Base-by-base conservation (phyloP, 2,888 invertebrate species). In the Patella ulyssiponensis region DNA sequence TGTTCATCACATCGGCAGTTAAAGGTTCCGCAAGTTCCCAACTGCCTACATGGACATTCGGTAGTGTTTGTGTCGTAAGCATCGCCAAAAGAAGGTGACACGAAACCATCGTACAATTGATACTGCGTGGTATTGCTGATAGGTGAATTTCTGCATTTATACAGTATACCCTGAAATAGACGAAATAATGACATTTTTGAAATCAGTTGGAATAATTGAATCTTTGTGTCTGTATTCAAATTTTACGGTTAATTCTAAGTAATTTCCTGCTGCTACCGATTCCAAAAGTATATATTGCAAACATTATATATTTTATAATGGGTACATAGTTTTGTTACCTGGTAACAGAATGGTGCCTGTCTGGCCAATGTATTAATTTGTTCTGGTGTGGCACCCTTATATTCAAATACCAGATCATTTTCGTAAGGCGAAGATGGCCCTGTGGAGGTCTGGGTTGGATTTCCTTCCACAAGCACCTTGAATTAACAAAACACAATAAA, bases 1-100 rank as follows among this genome's bases (percentile, higher is more conserved):
- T 74, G 74, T 12, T 79, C 81, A 80, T 88, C 87, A 82, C 89
- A 88, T 58, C 86, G 85, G 75, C 88, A 88, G 5, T 75, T 75
- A 7, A 79, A 44, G 20, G 76, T 82, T 0, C 74, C 79, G 74
- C 88, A 89, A 1, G 86, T 85, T 14, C 82, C 82, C 9, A 83
- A 82, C 7, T 79, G 17, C 0, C 74, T 78, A 77, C 88, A 87
- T 0, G 86, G 80, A 79, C 88, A 88, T 0, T 85, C 88, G 1
- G 74, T 70, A 2, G 69, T 69, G 27, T 81, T 75, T 3, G 83
- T 74, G 69, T 84, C 69, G 44, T 64, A 64, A 74, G 74, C 77
- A 51, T 83, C 81, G 3, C 87, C 88, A 73, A 85, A 87, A 70
- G 83, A 84, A 9, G 78, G 53, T 2, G 86, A 82, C 12, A n/a